These are phyloP conservation scores for Cotesia glomerata DNA, from an alignment of 1,140 invertebrate species.

Conservation along the genomic window DNA sequence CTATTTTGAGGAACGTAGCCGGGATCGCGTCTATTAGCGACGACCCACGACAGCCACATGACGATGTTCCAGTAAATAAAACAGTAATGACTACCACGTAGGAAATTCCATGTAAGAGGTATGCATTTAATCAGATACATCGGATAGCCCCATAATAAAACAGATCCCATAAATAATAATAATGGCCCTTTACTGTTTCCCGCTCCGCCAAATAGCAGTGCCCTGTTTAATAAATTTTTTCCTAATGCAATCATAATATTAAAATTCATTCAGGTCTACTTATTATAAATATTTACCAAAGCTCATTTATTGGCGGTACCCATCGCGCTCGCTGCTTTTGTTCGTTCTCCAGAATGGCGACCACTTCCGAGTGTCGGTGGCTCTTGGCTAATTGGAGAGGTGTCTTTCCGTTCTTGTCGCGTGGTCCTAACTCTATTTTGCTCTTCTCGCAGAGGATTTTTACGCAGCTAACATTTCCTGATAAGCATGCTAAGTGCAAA, in stretches of 20 bases:
- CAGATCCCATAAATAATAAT: constrained; percentile 83
- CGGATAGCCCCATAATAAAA: constrained; percentile 89
- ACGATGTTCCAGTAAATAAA: constrained; percentile 89
- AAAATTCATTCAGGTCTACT: background rate
- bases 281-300: constrained; percentile 69
- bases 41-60: constrained; percentile 93
- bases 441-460: constrained; percentile 87
- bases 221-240: constrained; percentile 60
- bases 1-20: constrained; percentile 88
- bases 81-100: constrained; percentile 83
- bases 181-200: constrained; percentile 88
- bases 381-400: constrained; percentile 86
- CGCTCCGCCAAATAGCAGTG: constrained; percentile 86
- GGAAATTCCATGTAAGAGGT: constrained; percentile 87
- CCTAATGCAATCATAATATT: constrained; percentile 22
- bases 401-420: constrained; percentile 91
- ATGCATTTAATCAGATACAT: constrained; percentile 91
- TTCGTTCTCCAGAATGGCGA: constrained; percentile 80
- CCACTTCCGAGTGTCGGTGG: constrained; percentile 83
- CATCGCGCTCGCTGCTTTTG: constrained; percentile 80
- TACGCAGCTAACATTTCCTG: constrained; percentile 82
- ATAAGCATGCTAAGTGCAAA: constrained; percentile 90
- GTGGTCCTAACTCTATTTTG: constrained; percentile 82
- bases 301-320: constrained; percentile 84
- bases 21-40: constrained; percentile 86